These are phyloP conservation scores for Drosophila nigromelanica DNA, from an alignment of 1,140 invertebrate genomes.

Conservation along the genomic window DNA sequence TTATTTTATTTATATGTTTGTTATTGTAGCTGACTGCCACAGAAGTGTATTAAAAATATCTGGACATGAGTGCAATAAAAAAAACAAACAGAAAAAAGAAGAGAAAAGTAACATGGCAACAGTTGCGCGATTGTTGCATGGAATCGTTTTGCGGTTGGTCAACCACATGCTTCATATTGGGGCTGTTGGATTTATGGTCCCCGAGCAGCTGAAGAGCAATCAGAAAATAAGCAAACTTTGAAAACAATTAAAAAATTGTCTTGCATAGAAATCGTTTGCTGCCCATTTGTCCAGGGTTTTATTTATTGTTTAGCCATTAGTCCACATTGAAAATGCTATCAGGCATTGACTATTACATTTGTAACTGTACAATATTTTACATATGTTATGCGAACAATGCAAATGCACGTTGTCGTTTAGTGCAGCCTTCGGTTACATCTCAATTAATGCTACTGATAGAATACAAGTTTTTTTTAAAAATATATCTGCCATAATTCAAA, in stretches of 20 bases:
- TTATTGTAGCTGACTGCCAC: slow-evolving; percentile 31
- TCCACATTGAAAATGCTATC: slow-evolving; percentile 14
- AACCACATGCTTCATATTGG: slow-evolving; percentile 52
- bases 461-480: slow-evolving; percentile 8
- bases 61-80: slow-evolving; percentile 51
- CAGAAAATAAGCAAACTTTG: slow-evolving; percentile 34
- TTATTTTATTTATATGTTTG: slow-evolving; percentile 6
- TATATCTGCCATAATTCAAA: slow-evolving; percentile 17
- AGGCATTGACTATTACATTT: neutral
- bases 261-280: slow-evolving; percentile 21
- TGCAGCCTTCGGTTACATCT: neutral
- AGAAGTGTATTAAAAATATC: slow-evolving; percentile 69
- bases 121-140: slow-evolving; percentile 69
- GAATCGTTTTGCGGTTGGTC: slow-evolving; percentile 62
- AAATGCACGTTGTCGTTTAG: neutral
- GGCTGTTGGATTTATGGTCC: slow-evolving; percentile 62
- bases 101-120: slow-evolving; percentile 46
- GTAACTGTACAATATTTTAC: no score
- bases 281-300: slow-evolving; percentile 41
- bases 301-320: slow-evolving; percentile 63
- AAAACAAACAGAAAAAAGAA: neutral
- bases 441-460: slow-evolving; percentile 28
- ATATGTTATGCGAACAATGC: neutral
- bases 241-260: slow-evolving; percentile 69
- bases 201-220: slow-evolving; percentile 41